Percentiles rank a stretch among this genome's conserved stretches.
These are phyloP conservation scores for Zoanthus sansibaricus DNA, from an alignment of 92 coral and sea anemone species.

Conservation along the genomic window DNA sequence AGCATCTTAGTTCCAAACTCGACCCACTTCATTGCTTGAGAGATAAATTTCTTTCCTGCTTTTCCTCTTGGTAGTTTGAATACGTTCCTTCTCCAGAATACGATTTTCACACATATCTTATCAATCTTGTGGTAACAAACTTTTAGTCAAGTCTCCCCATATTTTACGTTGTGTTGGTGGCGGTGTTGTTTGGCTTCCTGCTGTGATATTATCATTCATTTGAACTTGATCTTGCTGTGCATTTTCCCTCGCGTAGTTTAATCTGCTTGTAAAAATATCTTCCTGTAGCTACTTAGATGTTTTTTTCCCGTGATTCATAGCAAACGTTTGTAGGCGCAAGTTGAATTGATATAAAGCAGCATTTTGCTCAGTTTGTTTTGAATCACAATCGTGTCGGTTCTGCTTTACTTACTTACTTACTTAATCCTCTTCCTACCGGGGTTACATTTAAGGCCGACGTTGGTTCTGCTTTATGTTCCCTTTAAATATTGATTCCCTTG, in stretches of 20 bases:
- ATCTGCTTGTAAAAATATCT: background rate
- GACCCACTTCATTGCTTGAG: background rate
- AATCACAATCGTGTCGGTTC: background rate
- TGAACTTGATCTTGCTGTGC: background rate
- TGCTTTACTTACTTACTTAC: too few relatives aligned
- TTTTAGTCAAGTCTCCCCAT: background rate
- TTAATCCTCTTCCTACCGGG: too few relatives aligned
- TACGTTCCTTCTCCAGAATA: background rate
- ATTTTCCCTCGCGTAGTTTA: background rate
- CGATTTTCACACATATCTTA: background rate
- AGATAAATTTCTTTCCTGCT: background rate
- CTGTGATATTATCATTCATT: background rate
- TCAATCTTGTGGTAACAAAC: background rate
- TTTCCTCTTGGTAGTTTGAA: background rate
- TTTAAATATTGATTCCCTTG: background rate
- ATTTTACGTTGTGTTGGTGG: background rate
- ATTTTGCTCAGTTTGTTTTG: background rate
- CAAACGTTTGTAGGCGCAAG: background rate
- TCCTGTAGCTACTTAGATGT: background rate
- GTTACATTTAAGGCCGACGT: too few relatives aligned
- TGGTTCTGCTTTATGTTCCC: too few relatives aligned
- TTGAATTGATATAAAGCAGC: background rate
- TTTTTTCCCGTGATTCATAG: background rate
- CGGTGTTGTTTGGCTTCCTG: slow-evolving; percentile 5
- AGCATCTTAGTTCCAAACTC: background rate